Base-by-base conservation (phyloP, 1,140 invertebrate species). In the Latrodectus geometricus region DNA sequence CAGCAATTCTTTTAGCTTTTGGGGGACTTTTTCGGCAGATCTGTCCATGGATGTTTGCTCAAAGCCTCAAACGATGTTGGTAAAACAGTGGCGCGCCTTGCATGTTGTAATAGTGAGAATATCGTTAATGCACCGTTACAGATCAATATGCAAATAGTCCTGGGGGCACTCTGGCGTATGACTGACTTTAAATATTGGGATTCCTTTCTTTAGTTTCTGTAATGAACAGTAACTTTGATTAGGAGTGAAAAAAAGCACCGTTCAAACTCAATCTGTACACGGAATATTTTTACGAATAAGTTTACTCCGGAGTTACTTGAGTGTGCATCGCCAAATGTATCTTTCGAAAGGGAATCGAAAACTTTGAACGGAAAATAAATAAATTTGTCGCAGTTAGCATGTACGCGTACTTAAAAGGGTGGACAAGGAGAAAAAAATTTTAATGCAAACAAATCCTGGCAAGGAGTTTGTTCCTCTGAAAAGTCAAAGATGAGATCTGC, bases 91-190 rank as follows among this genome's bases (percentile, higher is more conserved):
- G 74, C 69, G 15, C 48, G 17, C 61, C n/a, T 15, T 72, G 61
- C 77, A 69, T 65, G 17, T 17, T 50, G 54, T 74, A 87, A 80
- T 73, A 87, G 61, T 52, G 65, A 68, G 70, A 70, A 79, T 69
- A 78, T 69, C 56, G 76, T 69, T 87, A 80, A 87, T 87, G 85
- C 85, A 80, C 70, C 85, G 85, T 86, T 79, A 80, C 85, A 86
- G 85, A 87, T 87, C 85, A 66, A 87, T 87, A 87, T 87, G 85
- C 77, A 87, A 87, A 87, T 87, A 87, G 76, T 87, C 85, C 70
- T 49, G 52, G 49, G 76, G 85, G 76, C 72, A 87, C 69, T 74
- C 68, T 79, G 52, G 76, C 85, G 85, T 80, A 87, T 66, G 70
- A 66, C 54, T 65, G 76, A 79, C 77, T 87, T 87, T 80, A 87